Evolutionary conservation across 2,113 vertebrate species (phyloP).

Genomic region (Grammomys surdaster): DNA sequence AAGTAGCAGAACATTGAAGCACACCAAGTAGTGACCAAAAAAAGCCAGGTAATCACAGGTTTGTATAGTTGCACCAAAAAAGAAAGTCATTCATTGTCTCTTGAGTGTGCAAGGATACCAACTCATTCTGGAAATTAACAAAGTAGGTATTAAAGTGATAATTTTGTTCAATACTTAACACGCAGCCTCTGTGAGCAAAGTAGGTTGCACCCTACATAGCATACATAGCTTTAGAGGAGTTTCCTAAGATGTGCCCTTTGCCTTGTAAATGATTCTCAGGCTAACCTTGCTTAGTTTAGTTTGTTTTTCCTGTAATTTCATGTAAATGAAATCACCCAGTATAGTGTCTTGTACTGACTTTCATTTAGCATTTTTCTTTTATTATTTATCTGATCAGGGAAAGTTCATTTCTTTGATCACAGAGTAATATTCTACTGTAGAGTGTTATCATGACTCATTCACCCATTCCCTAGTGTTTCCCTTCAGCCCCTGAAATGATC

Average conservation of each 20-base stretch:
- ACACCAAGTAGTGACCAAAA: neutral
- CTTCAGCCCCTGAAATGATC: neutral
- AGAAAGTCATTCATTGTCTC: neutral
- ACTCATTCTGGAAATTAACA: constrained; percentile 42
- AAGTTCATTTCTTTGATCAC: constrained; percentile 5
- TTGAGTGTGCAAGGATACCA: neutral
- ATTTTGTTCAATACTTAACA: constrained; percentile 25
- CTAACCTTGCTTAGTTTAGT: neutral
- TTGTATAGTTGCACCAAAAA: constrained; percentile 29
- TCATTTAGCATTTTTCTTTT: constrained; percentile 21
- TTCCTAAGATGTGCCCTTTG: neutral
- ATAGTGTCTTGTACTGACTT: constrained; percentile 5
- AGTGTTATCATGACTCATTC: neutral
- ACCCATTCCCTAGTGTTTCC: neutral
- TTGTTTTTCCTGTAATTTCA: constrained; percentile 32
- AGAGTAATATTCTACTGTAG: constrained; percentile 5
- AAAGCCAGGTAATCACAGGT: neutral
- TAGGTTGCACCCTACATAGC: neutral
- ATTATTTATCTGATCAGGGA: neutral
- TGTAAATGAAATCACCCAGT: neutral
- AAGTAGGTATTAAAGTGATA: neutral
- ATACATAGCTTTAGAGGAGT: neutral
- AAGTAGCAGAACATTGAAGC: neutral
- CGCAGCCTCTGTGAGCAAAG: constrained; percentile 8
- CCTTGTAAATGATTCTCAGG: constrained; percentile 36